phyloP scores from a whole-genome alignment of 2,797 vertebrate genomes.

The Oceanodroma leucorhoa region DNA sequence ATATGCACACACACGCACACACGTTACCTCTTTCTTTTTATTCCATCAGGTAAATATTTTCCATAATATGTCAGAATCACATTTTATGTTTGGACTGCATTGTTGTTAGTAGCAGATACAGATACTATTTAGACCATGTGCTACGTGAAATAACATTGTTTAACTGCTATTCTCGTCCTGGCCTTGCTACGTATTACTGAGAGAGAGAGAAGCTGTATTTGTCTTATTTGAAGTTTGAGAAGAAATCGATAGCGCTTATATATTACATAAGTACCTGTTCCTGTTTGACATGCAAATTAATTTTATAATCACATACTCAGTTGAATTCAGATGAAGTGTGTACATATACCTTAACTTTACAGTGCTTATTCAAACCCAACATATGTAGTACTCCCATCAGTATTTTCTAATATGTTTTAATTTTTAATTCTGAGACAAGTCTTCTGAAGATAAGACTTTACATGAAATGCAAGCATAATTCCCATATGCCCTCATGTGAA shows the following conservation, averaged over 20 bases:
- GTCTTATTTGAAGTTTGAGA: neutral
- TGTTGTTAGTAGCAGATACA: neutral
- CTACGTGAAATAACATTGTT: neutral
- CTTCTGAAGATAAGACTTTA: neutral
- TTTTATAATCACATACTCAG: neutral
- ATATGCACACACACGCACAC: fast-evolving
- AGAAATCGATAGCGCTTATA: neutral
- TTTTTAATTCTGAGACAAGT: neutral
- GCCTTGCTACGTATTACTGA: neutral
- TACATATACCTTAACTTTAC: neutral
- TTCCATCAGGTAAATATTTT: neutral
- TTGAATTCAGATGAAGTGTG: neutral
- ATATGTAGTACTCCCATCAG: neutral
- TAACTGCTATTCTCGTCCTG: neutral
- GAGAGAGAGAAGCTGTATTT: neutral
- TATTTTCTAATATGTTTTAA: neutral
- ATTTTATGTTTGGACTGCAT: neutral
- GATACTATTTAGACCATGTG: neutral
- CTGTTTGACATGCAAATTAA: neutral
- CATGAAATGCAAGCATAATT: neutral
- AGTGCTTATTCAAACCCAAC: neutral
- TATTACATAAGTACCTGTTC: neutral
- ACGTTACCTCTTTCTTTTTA: neutral
- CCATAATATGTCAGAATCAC: neutral
- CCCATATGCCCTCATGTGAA: neutral